Evolutionary conservation across 2,797 vertebrate species (phyloP).

Genomic region (Hyperoplus lanceolatus): DNA sequence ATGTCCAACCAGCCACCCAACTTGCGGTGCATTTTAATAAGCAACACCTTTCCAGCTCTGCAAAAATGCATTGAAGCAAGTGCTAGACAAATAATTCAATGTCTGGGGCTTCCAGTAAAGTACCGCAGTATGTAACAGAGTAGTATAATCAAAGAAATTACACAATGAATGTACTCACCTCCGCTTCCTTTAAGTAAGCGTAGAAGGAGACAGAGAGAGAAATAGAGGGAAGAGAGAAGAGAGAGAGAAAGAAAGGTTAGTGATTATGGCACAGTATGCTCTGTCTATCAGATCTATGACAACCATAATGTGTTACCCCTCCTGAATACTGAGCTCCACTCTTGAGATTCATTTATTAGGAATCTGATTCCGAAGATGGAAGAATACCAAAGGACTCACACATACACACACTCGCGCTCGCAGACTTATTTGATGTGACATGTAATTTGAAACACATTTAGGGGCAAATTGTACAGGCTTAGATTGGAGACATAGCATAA

Average conservation of each 20-base stretch:
- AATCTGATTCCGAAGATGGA: slow-evolving; percentile 61
- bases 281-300: slow-evolving; percentile 68
- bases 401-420: slow-evolving; percentile 20
- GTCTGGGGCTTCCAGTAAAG: slow-evolving; percentile 6
- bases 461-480: slow-evolving; percentile 63
- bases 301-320: slow-evolving; percentile 55
- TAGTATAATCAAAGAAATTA: slow-evolving; percentile 16
- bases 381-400: slow-evolving; percentile 52
- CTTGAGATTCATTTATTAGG: slow-evolving; percentile 63
- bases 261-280: slow-evolving; percentile 68
- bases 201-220: slow-evolving; percentile 74
- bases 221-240: slow-evolving; percentile 35
- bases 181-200: slow-evolving; percentile 93
- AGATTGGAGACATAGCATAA: slow-evolving; percentile 34
- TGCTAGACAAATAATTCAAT: slow-evolving; percentile 7
- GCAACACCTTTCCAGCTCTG: slow-evolving; percentile 28
- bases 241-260: slow-evolving; percentile 80
- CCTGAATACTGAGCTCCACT: slow-evolving; percentile 70
- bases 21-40: slow-evolving; percentile 53
- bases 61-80: slow-evolving; percentile 24
- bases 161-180: slow-evolving; percentile 88
- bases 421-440: slow-evolving; percentile 76
- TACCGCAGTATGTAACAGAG: slow-evolving; percentile 17
- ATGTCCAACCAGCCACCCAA: slow-evolving; percentile 31
- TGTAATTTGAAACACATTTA: slow-evolving; percentile 78